Evolutionary conservation across 2,797 vertebrate species (phyloP).

Genomic region (Alcedo atthis): DNA sequence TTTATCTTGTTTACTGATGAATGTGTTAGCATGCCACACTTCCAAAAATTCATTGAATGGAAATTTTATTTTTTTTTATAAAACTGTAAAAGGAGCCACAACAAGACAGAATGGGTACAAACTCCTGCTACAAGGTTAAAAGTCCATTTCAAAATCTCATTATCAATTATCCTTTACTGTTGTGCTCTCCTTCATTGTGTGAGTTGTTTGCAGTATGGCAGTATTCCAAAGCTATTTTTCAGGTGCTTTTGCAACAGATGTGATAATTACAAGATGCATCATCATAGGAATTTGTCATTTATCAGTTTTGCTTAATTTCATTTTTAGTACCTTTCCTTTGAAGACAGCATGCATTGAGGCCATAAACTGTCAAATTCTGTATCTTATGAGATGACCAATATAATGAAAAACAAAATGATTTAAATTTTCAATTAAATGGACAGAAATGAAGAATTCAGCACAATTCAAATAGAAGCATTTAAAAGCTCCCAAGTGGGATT

Average conservation of each 20-base stretch:
- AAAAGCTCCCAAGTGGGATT: conserved; percentile 44
- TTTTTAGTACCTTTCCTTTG: conserved; percentile 73
- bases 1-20: background rate
- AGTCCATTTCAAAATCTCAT: conserved; percentile 4
- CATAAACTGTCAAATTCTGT: conserved; percentile 61
- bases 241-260: conserved; percentile 66
- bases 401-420: conserved; percentile 66
- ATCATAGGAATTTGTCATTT: conserved; percentile 57
- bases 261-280: conserved; percentile 67
- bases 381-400: conserved; percentile 31
- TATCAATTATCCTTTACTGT: conserved; percentile 20
- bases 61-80: background rate
- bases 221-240: conserved; percentile 66
- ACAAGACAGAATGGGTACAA: background rate
- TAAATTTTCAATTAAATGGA: conserved; percentile 68
- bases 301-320: conserved; percentile 71
- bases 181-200: background rate
- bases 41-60: background rate
- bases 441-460: conserved; percentile 54
- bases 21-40: background rate
- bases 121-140: background rate
- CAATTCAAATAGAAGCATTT: conserved; percentile 45
- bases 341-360: conserved; percentile 50
- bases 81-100: background rate
- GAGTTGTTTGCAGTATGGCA: conserved; percentile 28